Conservation (phyloP, 2,797 vertebrate genomes). For the Lophotriccus pileatus region DNA sequence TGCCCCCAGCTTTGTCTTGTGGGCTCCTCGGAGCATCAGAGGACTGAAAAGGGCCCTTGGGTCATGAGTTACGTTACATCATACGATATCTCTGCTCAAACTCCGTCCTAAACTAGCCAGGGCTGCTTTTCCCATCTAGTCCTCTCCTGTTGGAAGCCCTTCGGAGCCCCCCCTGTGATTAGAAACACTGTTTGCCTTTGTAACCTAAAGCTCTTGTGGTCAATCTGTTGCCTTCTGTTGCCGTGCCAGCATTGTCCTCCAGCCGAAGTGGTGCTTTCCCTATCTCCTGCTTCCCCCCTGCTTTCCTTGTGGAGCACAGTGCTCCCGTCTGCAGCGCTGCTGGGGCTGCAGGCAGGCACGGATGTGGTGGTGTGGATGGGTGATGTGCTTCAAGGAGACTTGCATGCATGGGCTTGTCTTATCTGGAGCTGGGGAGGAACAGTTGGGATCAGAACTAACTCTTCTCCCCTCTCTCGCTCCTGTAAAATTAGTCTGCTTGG, state of each 20-base stretch:
- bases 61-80: conserved; percentile 62
- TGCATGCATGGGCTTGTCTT: not conserved
- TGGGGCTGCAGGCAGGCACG: not conserved
- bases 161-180: conserved; percentile 51
- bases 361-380: not conserved
- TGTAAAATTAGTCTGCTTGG: conserved; percentile 73
- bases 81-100: conserved; percentile 44
- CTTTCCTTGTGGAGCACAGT: conserved; percentile 19
- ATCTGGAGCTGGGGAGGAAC: not conserved
- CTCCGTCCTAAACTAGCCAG: conserved; percentile 36
- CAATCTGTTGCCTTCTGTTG: conserved; percentile 50
- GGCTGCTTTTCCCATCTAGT: conserved; percentile 62
- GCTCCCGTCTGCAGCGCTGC: not conserved
- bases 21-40: conserved; percentile 44
- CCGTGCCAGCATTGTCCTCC: conserved; percentile 61
- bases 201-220: conserved; percentile 68
- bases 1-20: conserved; percentile 1
- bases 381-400: not conserved
- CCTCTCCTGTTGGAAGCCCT: conserved; percentile 50
- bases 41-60: conserved; percentile 53
- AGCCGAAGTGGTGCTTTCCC: conserved; percentile 31
- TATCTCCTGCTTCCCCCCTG: conserved; percentile 48
- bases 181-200: conserved; percentile 65
- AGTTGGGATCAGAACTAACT: not conserved
- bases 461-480: not conserved